phyloP scores from a whole-genome alignment of 2,113 vertebrate species.

The Nicator chloris region DNA sequence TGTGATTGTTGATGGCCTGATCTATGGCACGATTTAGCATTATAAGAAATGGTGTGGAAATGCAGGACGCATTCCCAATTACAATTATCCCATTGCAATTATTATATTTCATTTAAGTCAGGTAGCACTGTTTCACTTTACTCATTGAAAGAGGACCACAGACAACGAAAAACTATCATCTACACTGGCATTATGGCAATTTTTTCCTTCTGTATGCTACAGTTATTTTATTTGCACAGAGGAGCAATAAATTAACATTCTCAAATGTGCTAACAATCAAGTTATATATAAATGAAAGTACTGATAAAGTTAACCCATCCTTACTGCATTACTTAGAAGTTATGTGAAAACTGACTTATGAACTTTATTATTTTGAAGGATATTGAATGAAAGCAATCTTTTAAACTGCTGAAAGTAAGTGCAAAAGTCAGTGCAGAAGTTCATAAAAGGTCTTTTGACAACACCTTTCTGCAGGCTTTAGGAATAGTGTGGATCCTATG shows the following conservation, averaged over 20 bases:
- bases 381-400: background rate
- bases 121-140: background rate
- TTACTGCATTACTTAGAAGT: background rate
- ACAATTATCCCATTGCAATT: background rate
- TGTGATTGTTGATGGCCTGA: background rate
- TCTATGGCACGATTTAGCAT: background rate
- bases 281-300: background rate
- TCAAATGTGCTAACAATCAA: background rate
- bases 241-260: background rate
- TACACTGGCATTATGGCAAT: fast-evolving
- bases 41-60: background rate
- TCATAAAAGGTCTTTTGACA: background rate
- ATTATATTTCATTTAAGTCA: background rate
- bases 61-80: background rate
- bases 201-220: background rate
- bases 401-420: background rate
- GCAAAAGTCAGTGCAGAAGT: background rate
- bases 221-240: background rate
- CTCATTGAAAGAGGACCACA: background rate
- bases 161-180: background rate
- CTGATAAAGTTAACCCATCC: background rate
- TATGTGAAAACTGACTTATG: background rate
- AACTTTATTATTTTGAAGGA: background rate
- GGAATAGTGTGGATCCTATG: background rate
- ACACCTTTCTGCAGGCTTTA: background rate